Evolutionary conservation across 2,113 vertebrate species (phyloP), one percentile per base, ranked within the genome.

Genomic region (Marcusenius ussheri): DNA sequence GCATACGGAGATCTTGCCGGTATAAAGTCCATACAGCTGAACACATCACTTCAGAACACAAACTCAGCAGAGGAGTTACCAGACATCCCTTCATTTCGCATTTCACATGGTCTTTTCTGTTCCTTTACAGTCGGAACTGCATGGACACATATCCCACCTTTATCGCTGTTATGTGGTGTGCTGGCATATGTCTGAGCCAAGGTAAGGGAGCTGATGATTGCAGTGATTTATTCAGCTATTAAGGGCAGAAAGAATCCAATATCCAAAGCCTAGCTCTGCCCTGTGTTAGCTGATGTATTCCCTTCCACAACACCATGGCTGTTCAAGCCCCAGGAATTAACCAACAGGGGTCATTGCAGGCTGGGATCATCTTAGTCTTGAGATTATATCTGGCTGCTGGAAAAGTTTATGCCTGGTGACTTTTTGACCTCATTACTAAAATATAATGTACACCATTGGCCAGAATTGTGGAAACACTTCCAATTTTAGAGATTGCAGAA

Each of bases 121-220:
- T 47, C 27, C 17, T 83, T 83, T 6, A n/a, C 91, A 99, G 98
- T 88, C 98, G 98, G 84, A 99, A 99, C 96, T 99, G 98, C 0
- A 97, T 97, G 89, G 98, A 99, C 0, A 91, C 97, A 0, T 99
- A 99, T 70, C 96, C 98, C 0, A 98, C 98, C 0, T 99, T 99
- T 92, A 96, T 99, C 0, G 98, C 95, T 0, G 93, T 98, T 89
- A 96, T 99, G 92, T 99, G 98, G 98, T 97, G 96, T 1, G 98
- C 98, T 0, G 98, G 98, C 3, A 91, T 99, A 24, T 97, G 98
- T 89, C 97, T 98, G 92, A 98, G 95, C 93, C 98, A 98, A 97
- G 97, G 98, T 99, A 97, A 95, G 91, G 50, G 19, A 10, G 10
- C 74, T 8, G 35, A 80, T 42, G 74, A 39, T 80, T 80, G 35